These are phyloP conservation scores for Patiria miniata DNA, from an alignment of 35 echinoderm and acorn worm species.

Conservation along the genomic window DNA sequence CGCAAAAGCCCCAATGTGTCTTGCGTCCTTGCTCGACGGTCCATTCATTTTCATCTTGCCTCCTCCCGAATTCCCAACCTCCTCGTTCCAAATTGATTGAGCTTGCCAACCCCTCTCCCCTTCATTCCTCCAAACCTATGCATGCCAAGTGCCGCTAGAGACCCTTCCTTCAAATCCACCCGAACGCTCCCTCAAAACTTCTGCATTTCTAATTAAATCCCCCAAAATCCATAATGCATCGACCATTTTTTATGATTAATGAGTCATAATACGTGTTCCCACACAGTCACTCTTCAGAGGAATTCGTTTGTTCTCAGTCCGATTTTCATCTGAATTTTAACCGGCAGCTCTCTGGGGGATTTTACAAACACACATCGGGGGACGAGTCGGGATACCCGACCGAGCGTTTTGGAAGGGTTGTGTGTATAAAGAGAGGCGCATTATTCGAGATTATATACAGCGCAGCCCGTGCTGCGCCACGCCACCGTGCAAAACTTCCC, in stretches of 20 bases:
- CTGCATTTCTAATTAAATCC: constrained; percentile 12
- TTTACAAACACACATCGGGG: not conserved
- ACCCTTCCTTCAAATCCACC: not conserved
- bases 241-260: constrained; percentile 31
- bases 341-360: not conserved
- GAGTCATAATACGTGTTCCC: constrained; percentile 18
- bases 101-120: not conserved
- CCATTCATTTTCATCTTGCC: constrained; percentile 12
- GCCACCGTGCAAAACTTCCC: not conserved
- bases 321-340: not conserved
- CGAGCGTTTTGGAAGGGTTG: too few species aligned
- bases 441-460: not conserved
- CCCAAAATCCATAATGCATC: constrained; percentile 18
- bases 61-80: not conserved
- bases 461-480: not conserved
- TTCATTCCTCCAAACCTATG: not conserved
- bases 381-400: too few species aligned
- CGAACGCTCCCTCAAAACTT: too few species aligned
- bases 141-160: not conserved
- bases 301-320: not conserved
- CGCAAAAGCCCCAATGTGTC: too few species aligned
- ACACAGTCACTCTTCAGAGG: not conserved
- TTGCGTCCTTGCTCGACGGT: too few species aligned
- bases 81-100: not conserved
- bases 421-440: not conserved